A percentile compares a stretch with the other conserved stretches of the same genome.
Conservation (phyloP, 2,888 invertebrate genomes). For the Euphydryas editha region DNA sequence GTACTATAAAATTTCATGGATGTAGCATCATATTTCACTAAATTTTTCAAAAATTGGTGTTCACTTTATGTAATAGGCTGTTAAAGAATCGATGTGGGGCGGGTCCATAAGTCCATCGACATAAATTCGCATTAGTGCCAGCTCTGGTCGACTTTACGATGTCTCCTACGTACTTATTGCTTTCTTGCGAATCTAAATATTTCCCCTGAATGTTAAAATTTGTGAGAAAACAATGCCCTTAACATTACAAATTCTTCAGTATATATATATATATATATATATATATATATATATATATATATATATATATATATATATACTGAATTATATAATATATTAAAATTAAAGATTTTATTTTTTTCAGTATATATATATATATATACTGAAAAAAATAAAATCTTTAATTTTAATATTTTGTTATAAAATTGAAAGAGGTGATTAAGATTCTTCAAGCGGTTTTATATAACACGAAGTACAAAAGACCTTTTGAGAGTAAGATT, state of each 20-base stretch:
- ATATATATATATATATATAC: too few species aligned
- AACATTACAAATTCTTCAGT: too few species aligned
- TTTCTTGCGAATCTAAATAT: conserved; percentile 39
- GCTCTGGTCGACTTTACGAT: conserved; percentile 81
- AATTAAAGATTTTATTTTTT: too few species aligned
- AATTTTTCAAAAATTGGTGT: conserved; percentile 67
- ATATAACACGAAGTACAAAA: conserved; percentile 40
- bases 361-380: not conserved
- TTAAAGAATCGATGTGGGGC: conserved; percentile 69
- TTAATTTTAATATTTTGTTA: not conserved
- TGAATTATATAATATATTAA: too few species aligned
- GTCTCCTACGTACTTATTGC: conserved; percentile 75
- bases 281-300: too few species aligned
- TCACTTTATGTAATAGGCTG: conserved; percentile 59
- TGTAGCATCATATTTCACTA: conserved; percentile 15
- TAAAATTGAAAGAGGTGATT: conserved; percentile 3
- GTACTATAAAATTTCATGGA: not conserved
- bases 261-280: not conserved
- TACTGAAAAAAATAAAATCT: not conserved
- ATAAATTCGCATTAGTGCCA: conserved; percentile 83
- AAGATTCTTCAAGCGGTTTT: conserved; percentile 14
- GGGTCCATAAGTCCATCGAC: conserved; percentile 70
- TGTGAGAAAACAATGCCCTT: conserved; percentile 23
- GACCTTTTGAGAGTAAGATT: conserved; percentile 9
- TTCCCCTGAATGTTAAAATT: conserved; percentile 40